phyloP scores from a whole-genome alignment of 2,113 vertebrate species.

The Myotis lucifugus region DNA sequence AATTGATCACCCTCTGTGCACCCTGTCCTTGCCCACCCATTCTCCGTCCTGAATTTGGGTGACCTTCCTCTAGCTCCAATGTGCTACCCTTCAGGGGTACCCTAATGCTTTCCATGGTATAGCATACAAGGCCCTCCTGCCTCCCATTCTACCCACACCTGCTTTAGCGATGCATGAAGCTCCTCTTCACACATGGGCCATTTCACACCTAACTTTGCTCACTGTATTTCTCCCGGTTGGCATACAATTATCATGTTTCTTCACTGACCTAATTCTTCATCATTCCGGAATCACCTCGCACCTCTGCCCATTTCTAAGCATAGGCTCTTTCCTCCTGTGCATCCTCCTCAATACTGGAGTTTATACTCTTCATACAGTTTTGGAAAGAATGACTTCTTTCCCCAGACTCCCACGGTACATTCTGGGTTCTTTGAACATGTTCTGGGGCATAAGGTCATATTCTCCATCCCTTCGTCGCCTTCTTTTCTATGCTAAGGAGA shows the following conservation, averaged over 20 bases:
- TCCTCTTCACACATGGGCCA: neutral
- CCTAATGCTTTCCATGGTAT: neutral
- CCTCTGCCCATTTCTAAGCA: neutral
- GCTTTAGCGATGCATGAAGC: neutral
- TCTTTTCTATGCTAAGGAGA: neutral
- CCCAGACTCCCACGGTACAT: neutral
- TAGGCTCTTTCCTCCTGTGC: neutral
- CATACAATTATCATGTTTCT: neutral
- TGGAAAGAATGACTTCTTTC: neutral
- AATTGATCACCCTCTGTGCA: no score
- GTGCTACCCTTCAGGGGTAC: neutral
- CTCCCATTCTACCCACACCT: neutral
- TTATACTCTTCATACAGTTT: no score
- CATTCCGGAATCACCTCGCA: rapidly evolving
- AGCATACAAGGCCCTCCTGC: neutral
- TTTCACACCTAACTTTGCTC: neutral
- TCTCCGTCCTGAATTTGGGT: neutral
- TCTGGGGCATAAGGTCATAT: neutral
- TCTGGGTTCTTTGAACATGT: neutral
- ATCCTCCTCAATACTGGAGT: rapidly evolving
- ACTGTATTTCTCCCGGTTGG: neutral
- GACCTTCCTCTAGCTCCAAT: neutral
- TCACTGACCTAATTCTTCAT: neutral
- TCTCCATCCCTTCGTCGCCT: neutral
- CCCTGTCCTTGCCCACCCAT: neutral